Percentiles rank a stretch among this genome's conserved stretches.
Conservation (phyloP, 2,888 invertebrate genomes). For the Aphidius colemani region DNA sequence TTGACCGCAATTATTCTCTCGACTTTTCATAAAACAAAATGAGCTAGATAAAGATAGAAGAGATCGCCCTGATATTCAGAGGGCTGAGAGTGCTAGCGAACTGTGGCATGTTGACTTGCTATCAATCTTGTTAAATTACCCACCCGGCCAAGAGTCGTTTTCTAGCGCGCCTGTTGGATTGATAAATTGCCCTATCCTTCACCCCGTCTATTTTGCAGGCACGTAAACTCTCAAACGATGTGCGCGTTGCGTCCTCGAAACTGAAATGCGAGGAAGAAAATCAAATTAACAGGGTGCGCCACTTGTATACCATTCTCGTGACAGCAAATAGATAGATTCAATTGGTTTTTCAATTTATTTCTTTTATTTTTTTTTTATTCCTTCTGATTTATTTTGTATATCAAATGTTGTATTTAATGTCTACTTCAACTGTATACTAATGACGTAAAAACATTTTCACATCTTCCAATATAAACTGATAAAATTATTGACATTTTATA, state of each 20-base stretch:
- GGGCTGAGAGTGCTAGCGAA: conserved; percentile 38
- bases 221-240: conserved; percentile 49
- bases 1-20: conserved; percentile 31
- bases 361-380: background rate
- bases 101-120: conserved; percentile 57
- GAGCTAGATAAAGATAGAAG: conserved; percentile 15
- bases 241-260: conserved; percentile 41
- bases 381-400: conserved; percentile 4
- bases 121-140: conserved; percentile 60
- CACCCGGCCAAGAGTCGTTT: conserved; percentile 53
- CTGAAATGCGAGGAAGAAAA: conserved; percentile 50
- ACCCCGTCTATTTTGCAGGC: conserved; percentile 39
- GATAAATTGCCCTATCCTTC: conserved; percentile 56
- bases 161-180: conserved; percentile 48
- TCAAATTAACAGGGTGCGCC: conserved; percentile 49
- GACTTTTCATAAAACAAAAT: background rate
- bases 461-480: no score
- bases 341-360: conserved; percentile 19
- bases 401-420: no score
- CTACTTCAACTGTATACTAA: no score
- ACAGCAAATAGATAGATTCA: conserved; percentile 27
- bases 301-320: conserved; percentile 24
- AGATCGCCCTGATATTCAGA: background rate
- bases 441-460: no score
- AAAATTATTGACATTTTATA: no score